phyloP scores from a whole-genome alignment of 1,140 invertebrate species.

The Leptonema lineaticorne region DNA sequence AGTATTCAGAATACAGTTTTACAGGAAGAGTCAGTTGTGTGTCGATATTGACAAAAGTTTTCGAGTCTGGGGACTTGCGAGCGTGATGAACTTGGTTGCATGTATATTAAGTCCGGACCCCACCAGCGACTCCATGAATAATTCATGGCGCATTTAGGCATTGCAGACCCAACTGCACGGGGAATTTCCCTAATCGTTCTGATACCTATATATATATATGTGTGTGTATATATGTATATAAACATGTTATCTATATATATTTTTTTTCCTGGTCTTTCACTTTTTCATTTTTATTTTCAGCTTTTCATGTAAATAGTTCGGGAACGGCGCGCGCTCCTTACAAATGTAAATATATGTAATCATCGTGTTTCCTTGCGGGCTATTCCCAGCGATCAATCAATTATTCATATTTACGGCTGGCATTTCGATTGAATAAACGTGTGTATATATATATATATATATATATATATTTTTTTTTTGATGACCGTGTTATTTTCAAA shows the following conservation, averaged over 20 bases:
- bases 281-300: neutral
- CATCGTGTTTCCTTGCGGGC: neutral
- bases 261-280: neutral
- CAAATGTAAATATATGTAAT: constrained; percentile 15
- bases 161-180: constrained; percentile 24
- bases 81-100: constrained; percentile 28
- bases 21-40: neutral
- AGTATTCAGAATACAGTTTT: no score
- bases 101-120: neutral
- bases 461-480: neutral
- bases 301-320: neutral
- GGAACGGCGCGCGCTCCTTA: neutral
- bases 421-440: neutral
- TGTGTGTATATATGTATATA: no score
- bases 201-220: no score
- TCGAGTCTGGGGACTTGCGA: neutral
- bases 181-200: constrained; percentile 27
- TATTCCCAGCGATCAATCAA: constrained; percentile 1
- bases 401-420: neutral
- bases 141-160: constrained; percentile 30
- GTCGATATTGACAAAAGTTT: constrained; percentile 9
- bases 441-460: neutral
- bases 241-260: no score
- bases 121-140: constrained; percentile 18
- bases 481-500: no score